Conservation (phyloP, 1,140 invertebrate species). For the Mamestra configurata region DNA sequence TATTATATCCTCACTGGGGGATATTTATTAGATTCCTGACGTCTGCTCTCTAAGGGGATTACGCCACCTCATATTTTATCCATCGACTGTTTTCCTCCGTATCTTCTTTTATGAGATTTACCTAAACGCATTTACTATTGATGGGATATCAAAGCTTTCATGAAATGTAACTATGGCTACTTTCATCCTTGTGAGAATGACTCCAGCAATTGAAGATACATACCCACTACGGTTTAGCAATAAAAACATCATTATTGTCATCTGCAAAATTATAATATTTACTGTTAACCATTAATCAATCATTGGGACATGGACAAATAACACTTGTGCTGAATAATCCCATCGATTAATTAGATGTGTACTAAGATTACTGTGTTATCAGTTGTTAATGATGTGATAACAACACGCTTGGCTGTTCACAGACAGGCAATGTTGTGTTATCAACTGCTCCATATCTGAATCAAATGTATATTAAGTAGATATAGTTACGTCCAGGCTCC, state of each 20-base stretch:
- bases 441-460: conserved; percentile 15
- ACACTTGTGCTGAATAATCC: conserved; percentile 34
- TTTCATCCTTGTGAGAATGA: neutral
- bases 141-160: too few relatives aligned
- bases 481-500: too few relatives aligned
- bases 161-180: neutral
- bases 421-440: conserved; percentile 8
- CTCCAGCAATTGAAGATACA: neutral
- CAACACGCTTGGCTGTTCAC: neutral
- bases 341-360: conserved; percentile 49
- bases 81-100: neutral
- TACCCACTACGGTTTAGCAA: neutral
- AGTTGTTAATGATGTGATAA: conserved; percentile 46
- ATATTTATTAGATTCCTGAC: conserved; percentile 8
- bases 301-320: conserved; percentile 43
- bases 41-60: neutral
- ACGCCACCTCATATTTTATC: neutral
- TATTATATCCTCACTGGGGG: neutral
- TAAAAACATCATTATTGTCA: conserved; percentile 23
- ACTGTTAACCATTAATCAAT: conserved; percentile 35
- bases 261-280: conserved; percentile 14
- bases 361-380: conserved; percentile 45
- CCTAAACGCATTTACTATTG: too few relatives aligned
- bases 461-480: neutral
- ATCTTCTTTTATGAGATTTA: neutral